Base-by-base conservation (phyloP, 2,888 invertebrate genomes). In the Lithophane leautieri region DNA sequence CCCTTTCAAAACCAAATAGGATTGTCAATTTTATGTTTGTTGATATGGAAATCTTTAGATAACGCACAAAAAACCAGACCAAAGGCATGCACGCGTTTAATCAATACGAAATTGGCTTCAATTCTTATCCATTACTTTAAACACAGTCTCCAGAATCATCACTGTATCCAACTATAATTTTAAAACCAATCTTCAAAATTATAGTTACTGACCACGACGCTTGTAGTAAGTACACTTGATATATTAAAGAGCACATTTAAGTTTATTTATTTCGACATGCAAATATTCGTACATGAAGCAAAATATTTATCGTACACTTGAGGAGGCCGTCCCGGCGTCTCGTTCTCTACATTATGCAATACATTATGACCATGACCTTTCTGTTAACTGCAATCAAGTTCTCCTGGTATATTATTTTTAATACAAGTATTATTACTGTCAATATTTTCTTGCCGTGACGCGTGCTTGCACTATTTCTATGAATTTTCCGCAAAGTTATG, bases 231-330 rank as follows among this genome's bases (percentile, higher is more conserved):
- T 70, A 62, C 78, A 70, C 81, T 86, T 73, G 67, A 81, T 84
- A 76, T 73, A 82, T 66, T 72, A 77, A 83, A 68, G 63, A 67
- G 66, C 67, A 75, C 62, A 75, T 85, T 79, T 75, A 76, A 79
- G 67, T 82, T 84, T 85, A 82, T 85, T 83, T 84, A 84, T 87
- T 83, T 87, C 79, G 77, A 77, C 77, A 83, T 86, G 88, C 86
- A 89, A 92, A 92, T 93, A 89, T 90, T 91, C 88, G 86, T 75
- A 84, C 86, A 85, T 84, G 88, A 83, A 89, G 88, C 88, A 88
- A 92, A 93, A 93, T 94, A 91, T 94, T 94, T 93, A 92, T 91
- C 83, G 86, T 91, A 86, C 93, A 90, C 94, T 94, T 85, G 82
- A 89, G 88, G 87, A 89, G 88, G 87, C 88, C 85, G 84, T 86